Evolutionary conservation across 2,797 vertebrate species (phyloP).

Genomic region (Paramormyrops hopkinsi): DNA sequence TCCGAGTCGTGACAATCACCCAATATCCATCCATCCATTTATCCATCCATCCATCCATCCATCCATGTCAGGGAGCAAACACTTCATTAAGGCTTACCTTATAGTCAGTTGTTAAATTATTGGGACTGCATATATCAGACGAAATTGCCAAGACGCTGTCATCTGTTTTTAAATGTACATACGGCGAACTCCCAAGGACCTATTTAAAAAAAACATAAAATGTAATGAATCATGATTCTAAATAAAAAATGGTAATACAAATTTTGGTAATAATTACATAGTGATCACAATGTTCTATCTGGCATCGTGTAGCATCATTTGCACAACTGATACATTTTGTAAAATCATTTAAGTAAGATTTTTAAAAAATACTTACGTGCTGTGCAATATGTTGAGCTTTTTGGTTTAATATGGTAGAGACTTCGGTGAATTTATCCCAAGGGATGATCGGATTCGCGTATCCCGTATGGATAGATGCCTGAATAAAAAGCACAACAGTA

Average conservation of each 20-base stretch:
- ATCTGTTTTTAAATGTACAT: background rate
- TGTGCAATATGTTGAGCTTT: constrained; percentile 7
- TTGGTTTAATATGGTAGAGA: constrained; percentile 40
- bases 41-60: background rate
- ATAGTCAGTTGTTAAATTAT: constrained; percentile 34
- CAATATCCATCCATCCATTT: background rate
- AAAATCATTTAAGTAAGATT: background rate
- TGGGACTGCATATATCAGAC: constrained; percentile 55
- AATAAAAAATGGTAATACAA: background rate
- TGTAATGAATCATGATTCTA: background rate
- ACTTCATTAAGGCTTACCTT: constrained; percentile 34
- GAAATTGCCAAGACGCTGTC: constrained; percentile 41
- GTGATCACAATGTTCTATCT: background rate
- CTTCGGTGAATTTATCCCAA: constrained; percentile 20
- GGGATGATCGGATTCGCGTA: background rate
- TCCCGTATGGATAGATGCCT: constrained; percentile 17
- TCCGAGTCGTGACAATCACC: background rate
- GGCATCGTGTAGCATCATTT: background rate
- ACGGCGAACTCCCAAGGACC: background rate
- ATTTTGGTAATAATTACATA: background rate
- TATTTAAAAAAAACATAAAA: background rate
- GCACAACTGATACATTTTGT: background rate
- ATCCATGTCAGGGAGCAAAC: background rate
- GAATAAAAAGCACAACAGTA: constrained; percentile 15
- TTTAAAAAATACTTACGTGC: constrained; percentile 32